Conservation (phyloP, 2,113 vertebrate genomes). For the Mesoclemmys tuberculata region DNA sequence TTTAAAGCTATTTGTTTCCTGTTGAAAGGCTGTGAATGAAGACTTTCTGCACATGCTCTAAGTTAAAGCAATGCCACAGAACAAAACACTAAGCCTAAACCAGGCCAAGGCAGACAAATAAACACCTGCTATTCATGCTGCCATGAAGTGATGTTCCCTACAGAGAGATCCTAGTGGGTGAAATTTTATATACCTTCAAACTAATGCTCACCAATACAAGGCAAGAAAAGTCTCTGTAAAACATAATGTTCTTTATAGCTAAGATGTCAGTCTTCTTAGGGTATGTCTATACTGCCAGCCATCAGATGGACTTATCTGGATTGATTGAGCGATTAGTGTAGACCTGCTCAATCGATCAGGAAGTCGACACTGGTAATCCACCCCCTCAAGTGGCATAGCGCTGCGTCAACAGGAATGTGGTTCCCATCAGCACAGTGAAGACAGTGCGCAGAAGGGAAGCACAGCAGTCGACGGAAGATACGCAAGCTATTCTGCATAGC, state of each 20-base stretch:
- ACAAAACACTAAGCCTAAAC: not conserved
- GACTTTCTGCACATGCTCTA: not conserved
- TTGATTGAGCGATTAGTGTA: no score
- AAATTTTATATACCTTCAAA: not conserved
- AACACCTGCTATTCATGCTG: fast-evolving
- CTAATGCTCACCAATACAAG: not conserved
- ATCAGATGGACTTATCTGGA: no score
- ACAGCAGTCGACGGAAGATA: no score
- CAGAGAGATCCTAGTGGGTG: not conserved
- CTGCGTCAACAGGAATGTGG: no score
- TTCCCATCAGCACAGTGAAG: no score
- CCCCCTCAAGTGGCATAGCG: no score
- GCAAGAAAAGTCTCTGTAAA: not conserved
- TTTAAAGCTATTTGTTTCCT: not conserved
- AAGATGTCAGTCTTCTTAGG: not conserved
- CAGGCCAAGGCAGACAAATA: not conserved
- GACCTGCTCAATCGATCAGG: no score
- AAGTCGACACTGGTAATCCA: no score
- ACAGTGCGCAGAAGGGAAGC: no score
- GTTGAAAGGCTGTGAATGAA: not conserved
- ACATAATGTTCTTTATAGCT: not conserved
- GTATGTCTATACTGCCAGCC: no score
- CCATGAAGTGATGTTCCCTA: not conserved
- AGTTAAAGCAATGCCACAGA: not conserved
- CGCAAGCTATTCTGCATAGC: no score